Percentiles rank a stretch among this genome's conserved stretches.
Conservation (phyloP, 2,797 vertebrate genomes). For the Decapterus maruadsi region DNA sequence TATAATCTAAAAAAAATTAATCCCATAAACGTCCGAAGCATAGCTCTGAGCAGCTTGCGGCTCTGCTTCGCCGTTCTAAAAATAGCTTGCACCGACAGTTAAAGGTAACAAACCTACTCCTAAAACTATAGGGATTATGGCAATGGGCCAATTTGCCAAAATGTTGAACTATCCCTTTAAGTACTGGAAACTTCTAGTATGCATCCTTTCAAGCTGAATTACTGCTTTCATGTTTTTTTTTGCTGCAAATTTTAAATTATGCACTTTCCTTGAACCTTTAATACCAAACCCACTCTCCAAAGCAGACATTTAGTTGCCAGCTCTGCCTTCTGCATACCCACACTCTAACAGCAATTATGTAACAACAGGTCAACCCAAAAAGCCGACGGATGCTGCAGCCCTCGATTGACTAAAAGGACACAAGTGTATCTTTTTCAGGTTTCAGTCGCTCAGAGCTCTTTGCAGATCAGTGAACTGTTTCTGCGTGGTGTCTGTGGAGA, state of each 20-base stretch:
- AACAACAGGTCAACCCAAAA: not conserved
- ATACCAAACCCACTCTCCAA: not conserved
- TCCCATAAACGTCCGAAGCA: too few species aligned
- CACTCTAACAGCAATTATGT: not conserved
- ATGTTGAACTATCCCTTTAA: not conserved
- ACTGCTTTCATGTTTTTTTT: not conserved
- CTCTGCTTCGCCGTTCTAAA: too few species aligned
- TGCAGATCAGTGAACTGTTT: constrained; percentile 1
- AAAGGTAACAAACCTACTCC: too few species aligned
- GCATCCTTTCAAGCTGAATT: not conserved
- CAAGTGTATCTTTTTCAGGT: not conserved
- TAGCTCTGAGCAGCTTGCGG: too few species aligned
- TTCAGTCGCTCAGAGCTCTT: not conserved
- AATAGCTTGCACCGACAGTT: too few species aligned
- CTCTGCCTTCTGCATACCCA: not conserved
- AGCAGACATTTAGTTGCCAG: too few species aligned
- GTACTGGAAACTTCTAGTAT: constrained; percentile 8
- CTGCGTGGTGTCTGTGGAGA: not conserved
- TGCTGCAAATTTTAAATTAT: not conserved
- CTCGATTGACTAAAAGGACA: too few species aligned
- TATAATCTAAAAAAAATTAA: too few species aligned
- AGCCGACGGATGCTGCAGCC: not conserved
- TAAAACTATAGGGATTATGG: too few species aligned
- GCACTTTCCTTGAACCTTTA: not conserved
- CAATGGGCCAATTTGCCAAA: too few species aligned